Evolutionary conservation across 2,888 invertebrate species (phyloP).

Genomic region (Boloria selene): DNA sequence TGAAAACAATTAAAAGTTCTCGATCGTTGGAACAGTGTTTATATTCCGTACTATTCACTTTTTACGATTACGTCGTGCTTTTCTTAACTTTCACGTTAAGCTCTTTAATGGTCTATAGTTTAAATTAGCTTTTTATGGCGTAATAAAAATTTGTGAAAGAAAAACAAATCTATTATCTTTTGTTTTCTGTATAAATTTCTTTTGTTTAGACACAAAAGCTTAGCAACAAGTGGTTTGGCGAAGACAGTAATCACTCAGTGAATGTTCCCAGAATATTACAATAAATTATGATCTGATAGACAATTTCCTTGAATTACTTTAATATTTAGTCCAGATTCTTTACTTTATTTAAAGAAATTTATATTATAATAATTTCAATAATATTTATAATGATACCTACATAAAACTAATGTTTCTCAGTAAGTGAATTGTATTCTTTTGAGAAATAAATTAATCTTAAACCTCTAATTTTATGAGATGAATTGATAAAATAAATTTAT

Average conservation of each 20-base stretch:
- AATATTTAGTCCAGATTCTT: too few species aligned
- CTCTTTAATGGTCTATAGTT: slow-evolving; percentile 11
- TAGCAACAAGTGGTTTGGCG: background rate
- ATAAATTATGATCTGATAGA: background rate
- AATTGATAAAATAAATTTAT: too few species aligned
- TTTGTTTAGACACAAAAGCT: background rate
- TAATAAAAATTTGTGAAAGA: background rate
- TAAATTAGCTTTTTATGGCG: slow-evolving; percentile 13
- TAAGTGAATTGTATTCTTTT: too few species aligned
- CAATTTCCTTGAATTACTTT: background rate
- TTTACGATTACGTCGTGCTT: slow-evolving; percentile 11
- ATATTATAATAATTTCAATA: too few species aligned
- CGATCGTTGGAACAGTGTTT: slow-evolving; percentile 7
- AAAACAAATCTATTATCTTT: background rate
- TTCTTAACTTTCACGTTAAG: slow-evolving; percentile 1
- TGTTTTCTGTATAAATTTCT: background rate
- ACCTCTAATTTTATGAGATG: too few species aligned
- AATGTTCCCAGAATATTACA: too few species aligned
- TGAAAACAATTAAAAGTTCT: slow-evolving; percentile 17
- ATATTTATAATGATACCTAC: too few species aligned
- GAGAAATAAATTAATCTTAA: too few species aligned
- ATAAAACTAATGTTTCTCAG: too few species aligned
- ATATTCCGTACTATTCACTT: slow-evolving; percentile 12
- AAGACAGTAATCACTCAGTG: background rate
- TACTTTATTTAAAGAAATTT: too few species aligned